Base-by-base conservation (phyloP, 2,888 invertebrate genomes). In the Ecliptopera silaceata region DNA sequence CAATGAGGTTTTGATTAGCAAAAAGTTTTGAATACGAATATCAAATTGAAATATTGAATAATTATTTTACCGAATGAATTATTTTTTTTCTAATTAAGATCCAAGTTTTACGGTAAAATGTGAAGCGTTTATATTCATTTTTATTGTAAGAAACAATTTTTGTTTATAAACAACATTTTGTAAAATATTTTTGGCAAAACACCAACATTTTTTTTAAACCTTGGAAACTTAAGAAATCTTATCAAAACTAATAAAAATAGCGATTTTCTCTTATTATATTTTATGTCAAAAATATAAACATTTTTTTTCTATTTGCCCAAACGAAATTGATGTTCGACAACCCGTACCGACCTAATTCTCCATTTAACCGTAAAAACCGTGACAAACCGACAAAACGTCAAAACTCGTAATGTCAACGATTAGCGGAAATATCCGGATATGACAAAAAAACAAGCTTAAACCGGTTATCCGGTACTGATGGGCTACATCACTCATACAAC, bases 401-500 rank as follows among this genome's bases (percentile, higher is more conserved):
- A 66, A 70, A 71, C 60, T 72, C 75, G 66, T 75, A 76, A 79
- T 77, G 69, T 74, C 77, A 69, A 61, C 79, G 74, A 80, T 83
- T 82, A 82, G 72, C 69, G 58, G 63, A 70, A 67, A 71, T 72
- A 71, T 70, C 69, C 71, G 73, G 71, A 67, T 63, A 64, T 68
- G 63, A 69, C 77, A 80, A 82, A 81, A 81, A 82, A 75, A 71
- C 69, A 42, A 54, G 60, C 52, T 32, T 10, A 49, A 60, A 53
- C 64, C 59, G 56, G 64, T 47, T 53, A 46, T 51, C 63, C 67
- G 65, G 56, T 4, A 73, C 71, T 78, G 78, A 85, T 82, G 79
- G 66, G 69, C 60, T 66, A 68, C 80, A 84, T 85, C 75, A 65
- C 71, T 84, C 84, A 81, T 76, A 71, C 71, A 65, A 64, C 61